Evolutionary conservation across 2,113 vertebrate species (phyloP).

Genomic region (Rhinolophus ferrumequinum): DNA sequence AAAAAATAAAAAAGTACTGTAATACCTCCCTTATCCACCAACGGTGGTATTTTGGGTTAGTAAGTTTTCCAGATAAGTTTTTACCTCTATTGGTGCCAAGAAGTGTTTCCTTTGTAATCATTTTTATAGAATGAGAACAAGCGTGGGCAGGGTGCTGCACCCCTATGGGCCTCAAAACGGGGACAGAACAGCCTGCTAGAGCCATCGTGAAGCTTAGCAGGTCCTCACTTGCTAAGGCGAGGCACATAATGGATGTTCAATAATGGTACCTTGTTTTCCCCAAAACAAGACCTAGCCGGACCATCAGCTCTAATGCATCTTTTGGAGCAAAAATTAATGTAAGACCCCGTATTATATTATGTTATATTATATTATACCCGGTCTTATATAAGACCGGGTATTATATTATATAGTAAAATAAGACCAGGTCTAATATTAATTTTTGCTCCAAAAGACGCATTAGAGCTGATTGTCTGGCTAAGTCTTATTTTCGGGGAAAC

Average conservation of each 20-base stretch:
- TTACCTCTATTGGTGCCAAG: neutral
- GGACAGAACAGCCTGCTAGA: neutral
- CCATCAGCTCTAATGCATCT: no score
- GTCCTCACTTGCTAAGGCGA: neutral
- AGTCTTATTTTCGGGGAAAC: no score
- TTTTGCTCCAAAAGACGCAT: no score
- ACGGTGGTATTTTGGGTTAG: neutral
- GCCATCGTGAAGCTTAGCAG: neutral
- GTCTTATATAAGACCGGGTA: no score
- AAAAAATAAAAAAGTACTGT: neutral
- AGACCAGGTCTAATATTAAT: no score
- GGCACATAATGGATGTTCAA: neutral
- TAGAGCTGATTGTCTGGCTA: no score
- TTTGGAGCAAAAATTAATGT: no score
- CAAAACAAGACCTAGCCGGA: no score
- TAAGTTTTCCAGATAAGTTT: slow-evolving; percentile 4
- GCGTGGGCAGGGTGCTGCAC: neutral
- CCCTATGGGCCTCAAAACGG: neutral
- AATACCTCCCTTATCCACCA: neutral
- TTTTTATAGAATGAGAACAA: neutral
- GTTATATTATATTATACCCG: no score
- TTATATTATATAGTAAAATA: no score
- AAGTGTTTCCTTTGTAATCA: neutral
- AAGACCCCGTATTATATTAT: no score
- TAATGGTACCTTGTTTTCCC: neutral